phyloP scores from a whole-genome alignment of 2,113 vertebrate species.

The Muscicapa adusta region DNA sequence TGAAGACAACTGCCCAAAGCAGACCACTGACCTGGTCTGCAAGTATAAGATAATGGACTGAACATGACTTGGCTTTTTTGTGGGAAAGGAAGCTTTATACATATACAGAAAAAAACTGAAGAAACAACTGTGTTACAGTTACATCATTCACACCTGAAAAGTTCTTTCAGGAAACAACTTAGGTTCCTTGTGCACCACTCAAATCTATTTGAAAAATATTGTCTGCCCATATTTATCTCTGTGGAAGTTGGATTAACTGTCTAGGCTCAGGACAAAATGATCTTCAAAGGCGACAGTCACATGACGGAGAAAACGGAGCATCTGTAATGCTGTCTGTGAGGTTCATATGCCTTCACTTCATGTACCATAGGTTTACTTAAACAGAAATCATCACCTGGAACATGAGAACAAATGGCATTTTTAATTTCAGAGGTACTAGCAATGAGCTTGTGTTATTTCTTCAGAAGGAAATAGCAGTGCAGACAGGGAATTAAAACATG shows the following conservation, averaged over 20 bases:
- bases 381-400: background rate
- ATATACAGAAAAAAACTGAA: background rate
- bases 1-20: background rate
- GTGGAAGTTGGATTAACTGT: background rate
- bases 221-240: background rate
- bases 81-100: background rate
- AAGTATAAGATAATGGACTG: background rate
- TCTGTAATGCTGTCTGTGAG: background rate
- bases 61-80: background rate
- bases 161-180: background rate
- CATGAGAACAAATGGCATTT: background rate
- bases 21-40: background rate
- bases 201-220: slow-evolving; percentile 19
- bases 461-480: slow-evolving; percentile 18
- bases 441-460: background rate
- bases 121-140: background rate
- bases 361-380: background rate
- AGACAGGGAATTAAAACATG: slow-evolving; percentile 50
- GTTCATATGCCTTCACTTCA: background rate
- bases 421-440: background rate
- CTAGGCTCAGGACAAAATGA: background rate
- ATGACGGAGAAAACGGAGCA: background rate
- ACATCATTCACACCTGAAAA: background rate
- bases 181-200: background rate
- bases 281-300: background rate